Evolutionary conservation across 2,113 vertebrate genomes (phyloP).

Genomic region (Holacanthus passer): DNA sequence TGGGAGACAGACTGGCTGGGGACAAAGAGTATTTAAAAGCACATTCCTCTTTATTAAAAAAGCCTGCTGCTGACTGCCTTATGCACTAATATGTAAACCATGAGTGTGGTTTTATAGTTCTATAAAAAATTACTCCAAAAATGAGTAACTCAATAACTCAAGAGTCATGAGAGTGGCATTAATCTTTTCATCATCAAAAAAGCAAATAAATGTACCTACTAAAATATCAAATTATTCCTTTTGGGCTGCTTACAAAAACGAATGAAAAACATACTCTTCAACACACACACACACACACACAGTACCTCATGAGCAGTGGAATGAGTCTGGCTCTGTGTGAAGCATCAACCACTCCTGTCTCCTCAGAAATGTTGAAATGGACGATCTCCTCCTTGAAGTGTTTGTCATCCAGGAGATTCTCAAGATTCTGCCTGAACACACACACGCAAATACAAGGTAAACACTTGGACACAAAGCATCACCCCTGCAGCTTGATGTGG

Average conservation of each 20-base stretch:
- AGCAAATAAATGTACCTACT: not conserved
- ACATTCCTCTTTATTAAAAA: slow-evolving; percentile 1
- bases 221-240: no score
- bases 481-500: not conserved
- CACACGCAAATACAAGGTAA: not conserved
- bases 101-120: not conserved
- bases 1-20: not conserved
- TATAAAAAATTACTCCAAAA: not conserved
- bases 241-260: no score
- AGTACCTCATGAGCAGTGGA: slow-evolving; percentile 95
- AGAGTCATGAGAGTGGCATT: not conserved
- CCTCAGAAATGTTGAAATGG: slow-evolving; percentile 95
- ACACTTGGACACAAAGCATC: not conserved
- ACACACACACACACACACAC: not conserved
- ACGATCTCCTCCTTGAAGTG: slow-evolving; percentile 97
- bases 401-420: slow-evolving; percentile 93
- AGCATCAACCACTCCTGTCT: slow-evolving; percentile 87
- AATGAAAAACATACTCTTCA: not conserved
- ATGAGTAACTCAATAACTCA: not conserved
- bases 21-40: not conserved
- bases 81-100: not conserved
- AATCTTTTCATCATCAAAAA: not conserved
- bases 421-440: slow-evolving; percentile 91
- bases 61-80: not conserved
- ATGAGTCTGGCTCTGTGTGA: slow-evolving; percentile 90